Conservation (phyloP, 2,888 invertebrate genomes). For the Ophion ellenae region DNA sequence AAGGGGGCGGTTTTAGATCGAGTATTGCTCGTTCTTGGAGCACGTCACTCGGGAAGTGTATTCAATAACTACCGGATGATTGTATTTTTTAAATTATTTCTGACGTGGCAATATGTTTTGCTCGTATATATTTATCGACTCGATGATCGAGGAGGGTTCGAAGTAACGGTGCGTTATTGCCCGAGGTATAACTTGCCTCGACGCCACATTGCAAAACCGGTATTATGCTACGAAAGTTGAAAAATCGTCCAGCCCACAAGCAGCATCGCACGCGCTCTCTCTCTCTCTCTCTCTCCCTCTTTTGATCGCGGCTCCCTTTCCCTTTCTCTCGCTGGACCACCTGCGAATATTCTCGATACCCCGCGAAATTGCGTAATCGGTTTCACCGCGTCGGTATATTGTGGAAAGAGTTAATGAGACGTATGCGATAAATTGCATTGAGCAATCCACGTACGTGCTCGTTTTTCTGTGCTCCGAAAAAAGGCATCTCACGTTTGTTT, state of each 20-base stretch:
- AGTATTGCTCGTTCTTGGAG: no score
- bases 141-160: no score
- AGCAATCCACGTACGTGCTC: not conserved
- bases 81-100: no score
- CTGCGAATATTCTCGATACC: constrained; percentile 44
- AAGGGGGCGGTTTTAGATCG: not conserved
- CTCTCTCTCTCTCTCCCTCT: constrained; percentile 44
- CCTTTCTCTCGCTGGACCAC: constrained; percentile 32
- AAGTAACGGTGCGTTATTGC: no score
- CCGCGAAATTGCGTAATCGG: constrained; percentile 39
- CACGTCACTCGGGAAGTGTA: no score
- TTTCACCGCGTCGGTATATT: constrained; percentile 14
- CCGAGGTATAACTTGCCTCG: no score
- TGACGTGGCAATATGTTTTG: no score
- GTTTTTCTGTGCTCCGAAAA: not conserved
- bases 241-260: constrained; percentile 12
- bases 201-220: no score
- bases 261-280: constrained; percentile 26
- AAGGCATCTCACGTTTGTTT: not conserved
- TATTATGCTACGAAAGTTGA: not conserved
- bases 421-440: constrained; percentile 23
- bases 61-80: no score
- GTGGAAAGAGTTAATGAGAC: constrained; percentile 25
- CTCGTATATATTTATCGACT: no score
- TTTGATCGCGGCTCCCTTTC: constrained; percentile 25